Evolutionary conservation across 2,797 vertebrate genomes (phyloP).

Genomic region (Todus mexicanus): DNA sequence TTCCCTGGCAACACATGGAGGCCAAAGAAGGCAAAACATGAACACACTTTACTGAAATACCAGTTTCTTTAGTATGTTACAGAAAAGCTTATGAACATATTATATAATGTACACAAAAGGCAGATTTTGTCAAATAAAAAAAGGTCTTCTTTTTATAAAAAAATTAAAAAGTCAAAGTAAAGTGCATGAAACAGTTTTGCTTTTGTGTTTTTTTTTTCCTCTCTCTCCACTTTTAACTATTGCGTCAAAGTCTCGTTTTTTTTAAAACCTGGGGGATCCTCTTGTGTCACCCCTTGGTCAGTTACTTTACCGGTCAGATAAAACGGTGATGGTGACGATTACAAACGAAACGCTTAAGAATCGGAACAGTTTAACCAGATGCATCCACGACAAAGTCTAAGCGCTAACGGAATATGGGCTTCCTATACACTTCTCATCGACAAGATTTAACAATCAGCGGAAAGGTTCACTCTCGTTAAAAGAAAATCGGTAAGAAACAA

Average conservation of each 20-base stretch:
- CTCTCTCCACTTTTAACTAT: slow-evolving; percentile 46
- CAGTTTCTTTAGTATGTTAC: slow-evolving; percentile 78
- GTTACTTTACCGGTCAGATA: slow-evolving; percentile 10
- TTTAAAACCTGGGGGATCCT: slow-evolving; percentile 15
- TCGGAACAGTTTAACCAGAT: not conserved
- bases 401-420: not conserved
- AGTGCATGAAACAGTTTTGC: slow-evolving; percentile 72
- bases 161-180: slow-evolving; percentile 79
- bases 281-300: slow-evolving; percentile 7
- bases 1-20: not conserved
- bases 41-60: slow-evolving; percentile 78
- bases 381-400: not conserved
- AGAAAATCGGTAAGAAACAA: not conserved
- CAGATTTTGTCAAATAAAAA: slow-evolving; percentile 75
- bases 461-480: not conserved
- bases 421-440: not conserved
- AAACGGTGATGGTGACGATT: not conserved
- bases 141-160: slow-evolving; percentile 65
- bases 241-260: slow-evolving; percentile 46
- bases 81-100: slow-evolving; percentile 71
- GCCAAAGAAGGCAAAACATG: slow-evolving; percentile 40
- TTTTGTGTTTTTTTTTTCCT: not conserved
- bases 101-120: slow-evolving; percentile 71
- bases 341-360: not conserved
- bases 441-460: not conserved